Percentiles rank a stretch among this genome's conserved stretches.
Evolutionary conservation across 2,797 vertebrate species (phyloP).

Genomic region (Peromyscus attwateri): DNA sequence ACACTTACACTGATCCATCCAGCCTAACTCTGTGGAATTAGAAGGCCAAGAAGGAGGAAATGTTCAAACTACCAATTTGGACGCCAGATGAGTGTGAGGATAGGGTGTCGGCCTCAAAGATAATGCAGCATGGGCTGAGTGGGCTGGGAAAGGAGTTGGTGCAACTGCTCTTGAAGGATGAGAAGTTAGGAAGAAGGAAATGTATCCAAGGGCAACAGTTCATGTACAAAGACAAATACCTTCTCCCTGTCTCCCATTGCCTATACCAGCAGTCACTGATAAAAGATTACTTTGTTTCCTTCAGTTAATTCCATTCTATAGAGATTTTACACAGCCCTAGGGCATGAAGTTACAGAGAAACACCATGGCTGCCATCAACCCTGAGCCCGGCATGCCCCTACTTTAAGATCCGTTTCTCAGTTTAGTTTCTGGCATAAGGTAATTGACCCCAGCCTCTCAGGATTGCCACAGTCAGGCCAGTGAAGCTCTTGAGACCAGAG

Average conservation of each 20-base stretch:
- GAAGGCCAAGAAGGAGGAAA: not conserved
- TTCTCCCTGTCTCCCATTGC: not conserved
- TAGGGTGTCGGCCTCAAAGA: not conserved
- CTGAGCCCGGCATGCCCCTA: rapidly evolving
- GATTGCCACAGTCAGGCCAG: too few relatives aligned
- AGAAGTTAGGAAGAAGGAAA: too few relatives aligned
- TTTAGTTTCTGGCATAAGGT: not conserved
- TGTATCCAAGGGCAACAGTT: not conserved
- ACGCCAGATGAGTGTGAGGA: too few relatives aligned
- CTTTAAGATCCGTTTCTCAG: not conserved
- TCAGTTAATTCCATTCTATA: not conserved
- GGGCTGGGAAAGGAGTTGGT: not conserved
- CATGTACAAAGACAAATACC: not conserved
- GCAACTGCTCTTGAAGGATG: not conserved
- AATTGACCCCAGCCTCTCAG: not conserved
- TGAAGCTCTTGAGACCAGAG: not conserved
- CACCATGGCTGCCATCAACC: rapidly evolving
- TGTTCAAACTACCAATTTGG: not conserved
- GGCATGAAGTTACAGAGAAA: not conserved
- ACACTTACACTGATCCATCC: not conserved
- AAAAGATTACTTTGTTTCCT: not conserved
- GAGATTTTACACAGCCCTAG: not conserved
- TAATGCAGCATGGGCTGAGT: too few relatives aligned
- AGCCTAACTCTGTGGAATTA: not conserved
- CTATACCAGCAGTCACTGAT: not conserved